These are phyloP conservation scores for Reticulitermes lucifugus DNA, from an alignment of 2,888 invertebrate species.

Conservation along the genomic window DNA sequence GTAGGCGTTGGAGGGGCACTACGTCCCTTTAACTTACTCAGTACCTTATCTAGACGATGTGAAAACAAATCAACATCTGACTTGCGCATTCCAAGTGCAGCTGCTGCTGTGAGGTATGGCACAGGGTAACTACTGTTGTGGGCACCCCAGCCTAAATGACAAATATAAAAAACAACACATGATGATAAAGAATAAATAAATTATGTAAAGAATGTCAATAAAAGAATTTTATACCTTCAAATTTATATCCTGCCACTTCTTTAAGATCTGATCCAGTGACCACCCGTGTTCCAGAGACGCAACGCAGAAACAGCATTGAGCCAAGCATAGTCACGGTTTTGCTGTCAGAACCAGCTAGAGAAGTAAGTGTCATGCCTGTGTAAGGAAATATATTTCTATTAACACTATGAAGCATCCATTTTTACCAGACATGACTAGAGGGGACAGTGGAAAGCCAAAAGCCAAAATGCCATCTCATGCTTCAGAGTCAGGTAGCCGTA, in stretches of 20 bases:
- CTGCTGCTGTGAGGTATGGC: constrained; percentile 81
- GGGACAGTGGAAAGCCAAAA: no score
- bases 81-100: constrained; percentile 75
- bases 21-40: constrained; percentile 62
- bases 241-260: constrained; percentile 68
- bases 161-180: not conserved
- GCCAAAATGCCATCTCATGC: no score
- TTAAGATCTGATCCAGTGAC: constrained; percentile 68
- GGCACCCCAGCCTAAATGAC: constrained; percentile 74
- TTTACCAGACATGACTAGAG: no score
- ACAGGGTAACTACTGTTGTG: constrained; percentile 71
- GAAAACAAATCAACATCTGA: constrained; percentile 78
- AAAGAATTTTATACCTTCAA: constrained; percentile 65
- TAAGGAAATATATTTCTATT: constrained; percentile 11
- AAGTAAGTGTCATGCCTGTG: constrained; percentile 64
- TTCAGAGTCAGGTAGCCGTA: no score
- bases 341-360: constrained; percentile 59
- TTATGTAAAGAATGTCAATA: not conserved
- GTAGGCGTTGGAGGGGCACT: constrained; percentile 60
- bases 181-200: not conserved
- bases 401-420: not conserved
- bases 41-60: constrained; percentile 71
- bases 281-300: constrained; percentile 79
- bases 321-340: constrained; percentile 72
- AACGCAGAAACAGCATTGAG: constrained; percentile 78